Evolutionary conservation across 2,797 vertebrate species (phyloP), one percentile per base, ranked within the genome.

Genomic region (Halcyon chelicuti): DNA sequence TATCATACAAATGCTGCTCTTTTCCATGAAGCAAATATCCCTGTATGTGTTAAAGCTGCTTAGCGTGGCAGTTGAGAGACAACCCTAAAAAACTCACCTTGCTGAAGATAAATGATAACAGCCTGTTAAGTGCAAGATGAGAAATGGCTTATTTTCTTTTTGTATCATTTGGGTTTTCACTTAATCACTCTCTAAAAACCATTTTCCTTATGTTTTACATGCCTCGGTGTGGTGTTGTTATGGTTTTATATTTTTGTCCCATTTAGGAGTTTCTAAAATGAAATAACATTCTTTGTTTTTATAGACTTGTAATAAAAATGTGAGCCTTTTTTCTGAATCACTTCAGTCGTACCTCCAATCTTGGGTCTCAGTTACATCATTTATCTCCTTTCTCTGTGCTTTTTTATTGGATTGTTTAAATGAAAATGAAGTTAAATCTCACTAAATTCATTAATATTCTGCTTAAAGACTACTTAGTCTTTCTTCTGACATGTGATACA

Each of bases 401-500:
- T 86, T 88, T 91, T 78, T 94, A 74, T 66, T 54, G 42, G 22
- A 14, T 74, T 75, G 22, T 40, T 71, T 68, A 63, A 81, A 86
- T 86, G 26, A 85, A 96, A 86, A 80, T 5, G 5, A 74, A 75
- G 33, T 31, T 93, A 86, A 71, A 72, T 93, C 68, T 90, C 57
- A 74, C 49, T 81, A 51, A 77, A 76, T 68, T 93, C 16, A 47
- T 54, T 86, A 65, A 75, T 87, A 92, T 60, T 92, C 52, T 82
- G 35, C 57, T 93, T 86, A 66, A 87, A 65, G 49, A 39, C 58
- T 82, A 78, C 68, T 87, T 79, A 68, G 62, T 91, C 75, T 97
- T 91, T 89, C 47, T 85, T 88, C 66, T 95, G 94, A 91, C 74
- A 86, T 88, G 54, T 70, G 73, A 86, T 96, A 93, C 52, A 71